phyloP scores from a whole-genome alignment of 2,113 vertebrate genomes.

The Hemiprocne comata region DNA sequence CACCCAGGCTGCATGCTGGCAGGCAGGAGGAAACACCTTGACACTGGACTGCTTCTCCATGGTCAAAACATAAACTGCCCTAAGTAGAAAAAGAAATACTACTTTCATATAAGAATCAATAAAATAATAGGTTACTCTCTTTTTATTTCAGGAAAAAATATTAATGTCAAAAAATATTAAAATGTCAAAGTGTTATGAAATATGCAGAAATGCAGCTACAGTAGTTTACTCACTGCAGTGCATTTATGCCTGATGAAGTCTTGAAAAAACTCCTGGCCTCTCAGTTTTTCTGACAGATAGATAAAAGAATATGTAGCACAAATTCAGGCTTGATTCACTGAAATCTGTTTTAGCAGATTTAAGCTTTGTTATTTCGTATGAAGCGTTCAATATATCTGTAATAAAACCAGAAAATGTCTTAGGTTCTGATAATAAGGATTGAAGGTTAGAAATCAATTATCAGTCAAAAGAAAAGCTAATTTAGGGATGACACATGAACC shows the following conservation, averaged over 20 bases:
- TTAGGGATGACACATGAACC: background rate
- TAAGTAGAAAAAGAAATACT: background rate
- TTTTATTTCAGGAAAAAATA: background rate
- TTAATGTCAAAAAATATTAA: background rate
- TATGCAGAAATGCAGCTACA: background rate
- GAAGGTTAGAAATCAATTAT: background rate
- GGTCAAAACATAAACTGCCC: background rate
- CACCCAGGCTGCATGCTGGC: background rate
- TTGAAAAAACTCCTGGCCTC: background rate
- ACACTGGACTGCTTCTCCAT: rapidly evolving
- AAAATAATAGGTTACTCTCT: background rate
- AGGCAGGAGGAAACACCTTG: background rate
- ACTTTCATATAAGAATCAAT: background rate
- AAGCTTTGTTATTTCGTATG: background rate
- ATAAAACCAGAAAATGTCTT: background rate
- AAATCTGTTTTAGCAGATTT: background rate
- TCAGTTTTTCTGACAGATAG: background rate
- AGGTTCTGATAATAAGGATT: background rate
- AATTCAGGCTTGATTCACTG: background rate
- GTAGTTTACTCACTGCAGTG: background rate
- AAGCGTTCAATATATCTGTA: background rate
- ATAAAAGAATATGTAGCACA: background rate
- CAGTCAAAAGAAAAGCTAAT: background rate
- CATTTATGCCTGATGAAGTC: background rate
- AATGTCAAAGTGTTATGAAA: background rate